A percentile compares a stretch with the other conserved stretches of the same genome.
phyloP scores from a whole-genome alignment of 1,140 invertebrate genomes.

The Dendrolimus punctatus region DNA sequence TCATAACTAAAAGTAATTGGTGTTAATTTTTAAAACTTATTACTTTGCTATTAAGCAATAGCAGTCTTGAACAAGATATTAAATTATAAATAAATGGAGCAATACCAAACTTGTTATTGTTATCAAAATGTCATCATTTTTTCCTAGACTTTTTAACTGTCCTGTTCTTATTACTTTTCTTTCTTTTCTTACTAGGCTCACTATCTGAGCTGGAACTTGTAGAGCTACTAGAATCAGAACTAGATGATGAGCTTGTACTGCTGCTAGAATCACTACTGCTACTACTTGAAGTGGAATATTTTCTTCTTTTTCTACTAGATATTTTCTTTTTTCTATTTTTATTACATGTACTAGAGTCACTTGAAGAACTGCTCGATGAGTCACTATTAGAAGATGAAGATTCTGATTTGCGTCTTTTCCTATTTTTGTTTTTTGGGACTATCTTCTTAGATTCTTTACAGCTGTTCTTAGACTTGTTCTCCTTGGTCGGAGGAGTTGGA shows the following conservation, averaged over 20 bases:
- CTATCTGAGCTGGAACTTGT: slow-evolving; percentile 41
- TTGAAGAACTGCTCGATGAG: slow-evolving; percentile 44
- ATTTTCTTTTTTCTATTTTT: slow-evolving; percentile 36
- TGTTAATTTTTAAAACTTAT: too few relatives aligned
- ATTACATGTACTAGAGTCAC: slow-evolving; percentile 47
- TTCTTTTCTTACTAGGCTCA: slow-evolving; percentile 33
- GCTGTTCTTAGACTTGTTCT: slow-evolving; percentile 21
- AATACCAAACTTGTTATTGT: too few relatives aligned
- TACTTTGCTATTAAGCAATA: too few relatives aligned
- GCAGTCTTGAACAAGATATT: too few relatives aligned
- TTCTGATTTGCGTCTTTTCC: slow-evolving; percentile 42
- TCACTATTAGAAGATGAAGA: slow-evolving; percentile 46
- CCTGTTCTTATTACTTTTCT: slow-evolving; percentile 25
- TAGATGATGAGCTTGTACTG: slow-evolving; percentile 37
- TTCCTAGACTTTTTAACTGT: slow-evolving; percentile 21
- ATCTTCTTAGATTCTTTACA: slow-evolving; percentile 14
- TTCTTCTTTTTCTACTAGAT: slow-evolving; percentile 34
- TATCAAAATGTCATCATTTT: slow-evolving; percentile 17
- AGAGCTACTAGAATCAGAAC: slow-evolving; percentile 35
- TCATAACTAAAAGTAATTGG: too few relatives aligned
- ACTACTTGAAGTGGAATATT: slow-evolving; percentile 41
- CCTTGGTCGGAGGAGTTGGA: slow-evolving; percentile 15
- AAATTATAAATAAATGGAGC: too few relatives aligned
- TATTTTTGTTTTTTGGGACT: slow-evolving; percentile 14
- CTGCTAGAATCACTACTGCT: slow-evolving; percentile 29